Evolutionary conservation across 1,140 invertebrate species (phyloP), one percentile per base, ranked within the genome.

Genomic region (Nasonia giraulti): DNA sequence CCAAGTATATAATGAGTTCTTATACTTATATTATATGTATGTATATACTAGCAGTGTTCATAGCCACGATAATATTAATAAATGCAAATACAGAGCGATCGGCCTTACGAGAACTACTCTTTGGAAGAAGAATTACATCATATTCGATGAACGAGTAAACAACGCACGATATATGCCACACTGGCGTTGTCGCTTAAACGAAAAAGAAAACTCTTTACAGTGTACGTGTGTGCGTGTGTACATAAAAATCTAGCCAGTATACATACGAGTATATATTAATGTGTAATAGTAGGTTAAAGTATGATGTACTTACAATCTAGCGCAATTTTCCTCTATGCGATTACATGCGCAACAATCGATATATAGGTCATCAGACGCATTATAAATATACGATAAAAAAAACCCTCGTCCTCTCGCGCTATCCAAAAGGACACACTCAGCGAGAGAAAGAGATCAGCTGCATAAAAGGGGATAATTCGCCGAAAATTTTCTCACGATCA

Each of bases 401-500:
- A 10, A 44, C 8, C 40, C 40, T 44, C 8, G 33, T 37, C 33
- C 33, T 37, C 5, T 37, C 33, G 8, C 44, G 44, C 4, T 10
- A 10, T 47, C 44, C 2, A 12, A 17, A 55, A 14, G 55, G 55
- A 62, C 55, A 62, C 17, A 62, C 20, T 62, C 55, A 1, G 27
- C 14, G 55, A 20, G 55, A 62, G 55, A 62, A 62, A 62, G 14
- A 62, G 55, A 62, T 62, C 55, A 79, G 77, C 40, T 37, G 33
- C 55, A 11, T 11, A 44, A 62, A 75, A 55, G 75, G 75, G 71
- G 47, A 76, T 23, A 75, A 62, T 75, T 82, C 31, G 47, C 86
- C 87, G 76, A 85, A 88, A 87, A 88, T 87, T 87, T 89, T 88
- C 87, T 89, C 88, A 88, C 88, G 88, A 87, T 88, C 88, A 27